Evolutionary conservation across 2,888 invertebrate species (phyloP).

Genomic region (Chymomyza fuscimana): DNA sequence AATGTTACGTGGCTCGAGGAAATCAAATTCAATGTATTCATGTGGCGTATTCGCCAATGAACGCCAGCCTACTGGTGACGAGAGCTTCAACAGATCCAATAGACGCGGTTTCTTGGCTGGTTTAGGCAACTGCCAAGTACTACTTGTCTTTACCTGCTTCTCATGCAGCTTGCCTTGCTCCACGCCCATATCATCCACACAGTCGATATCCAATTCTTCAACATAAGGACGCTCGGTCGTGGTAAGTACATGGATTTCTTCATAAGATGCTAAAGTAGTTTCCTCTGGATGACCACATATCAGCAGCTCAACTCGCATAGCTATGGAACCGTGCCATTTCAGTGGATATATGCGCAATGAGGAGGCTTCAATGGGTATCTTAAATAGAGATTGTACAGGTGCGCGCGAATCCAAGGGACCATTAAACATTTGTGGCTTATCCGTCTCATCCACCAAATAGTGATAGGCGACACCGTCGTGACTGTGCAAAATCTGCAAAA

Average conservation of each 20-base stretch:
- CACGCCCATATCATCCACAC: conserved; percentile 88
- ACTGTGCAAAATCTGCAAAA: conserved; percentile 82
- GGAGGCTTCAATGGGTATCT: conserved; percentile 87
- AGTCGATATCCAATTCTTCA: conserved; percentile 77
- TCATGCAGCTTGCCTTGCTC: conserved; percentile 83
- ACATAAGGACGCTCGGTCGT: conserved; percentile 4
- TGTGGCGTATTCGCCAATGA: conserved; percentile 85
- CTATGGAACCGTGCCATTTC: conserved; percentile 87
- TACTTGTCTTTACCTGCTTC: conserved; percentile 82
- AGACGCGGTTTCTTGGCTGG: conserved; percentile 67
- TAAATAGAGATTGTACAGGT: conserved; percentile 84
- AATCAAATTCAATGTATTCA: conserved; percentile 89
- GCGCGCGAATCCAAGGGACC: conserved; percentile 85
- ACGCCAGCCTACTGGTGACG: conserved; percentile 83
- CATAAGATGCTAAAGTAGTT: background rate
- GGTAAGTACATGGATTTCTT: conserved; percentile 6
- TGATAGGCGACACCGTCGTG: conserved; percentile 84
- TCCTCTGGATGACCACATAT: conserved; percentile 82
- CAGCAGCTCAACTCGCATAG: conserved; percentile 86
- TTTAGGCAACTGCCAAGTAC: conserved; percentile 68
- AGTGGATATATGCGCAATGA: conserved; percentile 86
- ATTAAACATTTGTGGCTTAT: conserved; percentile 84
- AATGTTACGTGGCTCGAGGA: conserved; percentile 86
- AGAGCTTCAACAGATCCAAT: conserved; percentile 76
- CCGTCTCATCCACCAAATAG: conserved; percentile 81